These are phyloP conservation scores for Laupala kohalensis DNA, from an alignment of 1,140 invertebrate species.

Conservation along the genomic window DNA sequence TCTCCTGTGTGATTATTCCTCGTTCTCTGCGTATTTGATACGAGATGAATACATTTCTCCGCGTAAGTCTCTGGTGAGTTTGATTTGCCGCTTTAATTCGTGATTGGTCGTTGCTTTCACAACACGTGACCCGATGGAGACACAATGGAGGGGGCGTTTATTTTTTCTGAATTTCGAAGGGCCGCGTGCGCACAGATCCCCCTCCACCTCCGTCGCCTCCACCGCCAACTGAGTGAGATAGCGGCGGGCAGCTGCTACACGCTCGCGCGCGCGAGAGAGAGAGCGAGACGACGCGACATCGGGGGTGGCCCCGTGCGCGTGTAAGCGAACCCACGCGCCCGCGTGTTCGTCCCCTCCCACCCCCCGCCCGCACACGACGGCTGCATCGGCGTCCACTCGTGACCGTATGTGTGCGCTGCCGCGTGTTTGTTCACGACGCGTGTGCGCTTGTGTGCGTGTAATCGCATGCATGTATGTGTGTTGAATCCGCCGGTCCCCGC, in stretches of 20 bases:
- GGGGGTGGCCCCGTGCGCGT: not conserved
- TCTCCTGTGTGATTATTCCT: no score
- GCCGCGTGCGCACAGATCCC: not conserved
- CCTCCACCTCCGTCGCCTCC: no score
- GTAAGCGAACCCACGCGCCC: no score
- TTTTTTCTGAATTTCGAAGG: not conserved
- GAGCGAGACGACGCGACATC: not conserved
- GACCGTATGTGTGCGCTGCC: no score
- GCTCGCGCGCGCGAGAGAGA: not conserved
- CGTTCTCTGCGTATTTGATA: no score
- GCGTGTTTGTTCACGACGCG: not conserved
- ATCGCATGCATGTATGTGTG: not conserved
- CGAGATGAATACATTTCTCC: no score
- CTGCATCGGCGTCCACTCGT: not conserved
- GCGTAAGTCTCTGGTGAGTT: no score
- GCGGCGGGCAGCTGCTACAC: no score
- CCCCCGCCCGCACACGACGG: no score
- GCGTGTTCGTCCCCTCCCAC: not conserved
- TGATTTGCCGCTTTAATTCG: not conserved
- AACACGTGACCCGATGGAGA: not conserved
- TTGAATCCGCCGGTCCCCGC: no score
- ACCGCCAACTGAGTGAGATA: not conserved
- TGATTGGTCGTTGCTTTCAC: not conserved
- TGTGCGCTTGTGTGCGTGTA: not conserved
- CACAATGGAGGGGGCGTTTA: not conserved